Percentiles rank a stretch among this genome's conserved stretches.
Evolutionary conservation across 2,888 invertebrate species (phyloP).

Genomic region (Pteria penguin): DNA sequence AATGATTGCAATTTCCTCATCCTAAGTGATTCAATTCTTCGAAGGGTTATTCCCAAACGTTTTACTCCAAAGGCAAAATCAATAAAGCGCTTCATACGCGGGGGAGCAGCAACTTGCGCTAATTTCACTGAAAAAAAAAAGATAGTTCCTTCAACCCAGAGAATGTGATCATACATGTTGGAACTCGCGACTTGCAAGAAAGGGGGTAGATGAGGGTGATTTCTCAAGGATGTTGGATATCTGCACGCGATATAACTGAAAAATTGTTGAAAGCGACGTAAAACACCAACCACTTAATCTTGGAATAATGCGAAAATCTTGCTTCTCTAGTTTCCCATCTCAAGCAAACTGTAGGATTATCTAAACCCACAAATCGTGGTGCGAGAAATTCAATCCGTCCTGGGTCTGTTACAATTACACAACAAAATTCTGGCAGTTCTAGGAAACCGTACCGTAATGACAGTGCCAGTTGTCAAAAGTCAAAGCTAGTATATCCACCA

Average conservation of each 20-base stretch:
- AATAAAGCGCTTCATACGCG: slow-evolving; percentile 4
- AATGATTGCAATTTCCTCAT: slow-evolving; percentile 13
- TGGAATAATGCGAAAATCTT: neutral
- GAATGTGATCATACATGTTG: slow-evolving; percentile 3
- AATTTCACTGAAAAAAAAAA: neutral
- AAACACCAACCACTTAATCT: no score
- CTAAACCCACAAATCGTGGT: no score
- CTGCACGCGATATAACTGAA: no score
- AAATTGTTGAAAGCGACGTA: no score
- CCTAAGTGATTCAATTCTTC: slow-evolving; percentile 12
- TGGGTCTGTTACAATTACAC: no score
- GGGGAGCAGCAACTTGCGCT: slow-evolving; percentile 7
- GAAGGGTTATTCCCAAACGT: neutral
- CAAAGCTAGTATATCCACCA: no score
- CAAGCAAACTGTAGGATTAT: no score
- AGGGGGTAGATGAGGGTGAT: neutral
- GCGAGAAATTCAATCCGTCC: no score
- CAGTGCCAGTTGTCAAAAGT: no score
- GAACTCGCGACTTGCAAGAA: slow-evolving; percentile 5
- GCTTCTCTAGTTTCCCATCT: no score
- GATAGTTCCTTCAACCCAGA: neutral
- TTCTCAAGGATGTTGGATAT: neutral
- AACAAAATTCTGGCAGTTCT: no score
- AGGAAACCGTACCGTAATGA: no score
- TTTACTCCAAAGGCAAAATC: slow-evolving; percentile 13